Conservation (phyloP, 30 jellyfish, hydroid and myxozoan species). For the Calvadosia cruxmelitensis region DNA sequence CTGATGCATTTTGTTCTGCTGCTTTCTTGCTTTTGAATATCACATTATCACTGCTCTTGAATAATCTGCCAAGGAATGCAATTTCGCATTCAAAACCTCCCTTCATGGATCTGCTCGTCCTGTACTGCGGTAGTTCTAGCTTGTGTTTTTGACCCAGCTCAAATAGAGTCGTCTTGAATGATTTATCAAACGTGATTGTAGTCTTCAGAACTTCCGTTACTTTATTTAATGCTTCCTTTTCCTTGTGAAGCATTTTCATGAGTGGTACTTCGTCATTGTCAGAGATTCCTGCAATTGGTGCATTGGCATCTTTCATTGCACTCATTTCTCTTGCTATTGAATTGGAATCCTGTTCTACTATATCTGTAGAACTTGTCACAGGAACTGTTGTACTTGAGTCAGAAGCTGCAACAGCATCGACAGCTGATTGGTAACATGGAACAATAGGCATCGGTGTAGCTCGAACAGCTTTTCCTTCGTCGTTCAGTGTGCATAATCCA, state of each 20-base stretch:
- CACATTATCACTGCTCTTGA: neutral
- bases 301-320: too few relatives aligned
- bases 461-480: neutral
- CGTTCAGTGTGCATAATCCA: neutral
- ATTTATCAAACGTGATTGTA: neutral
- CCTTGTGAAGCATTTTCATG: neutral
- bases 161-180: neutral
- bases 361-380: too few relatives aligned
- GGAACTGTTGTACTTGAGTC: too few relatives aligned
- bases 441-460: neutral
- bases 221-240: too few relatives aligned
- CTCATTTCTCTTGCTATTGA: too few relatives aligned
- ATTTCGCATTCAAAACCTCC: neutral
- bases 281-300: too few relatives aligned
- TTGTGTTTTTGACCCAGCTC: neutral
- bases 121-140: neutral
- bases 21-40: slow-evolving; percentile 4
- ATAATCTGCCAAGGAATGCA: neutral
- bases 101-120: neutral
- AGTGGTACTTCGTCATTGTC: neutral
- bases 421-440: neutral
- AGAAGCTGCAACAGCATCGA: neutral
- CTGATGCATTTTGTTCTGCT: slow-evolving; percentile 26
- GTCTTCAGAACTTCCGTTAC: neutral
- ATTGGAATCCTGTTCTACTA: too few relatives aligned